Conservation (phyloP, 2,888 invertebrate genomes). For the Pristionchus entomophagus region DNA sequence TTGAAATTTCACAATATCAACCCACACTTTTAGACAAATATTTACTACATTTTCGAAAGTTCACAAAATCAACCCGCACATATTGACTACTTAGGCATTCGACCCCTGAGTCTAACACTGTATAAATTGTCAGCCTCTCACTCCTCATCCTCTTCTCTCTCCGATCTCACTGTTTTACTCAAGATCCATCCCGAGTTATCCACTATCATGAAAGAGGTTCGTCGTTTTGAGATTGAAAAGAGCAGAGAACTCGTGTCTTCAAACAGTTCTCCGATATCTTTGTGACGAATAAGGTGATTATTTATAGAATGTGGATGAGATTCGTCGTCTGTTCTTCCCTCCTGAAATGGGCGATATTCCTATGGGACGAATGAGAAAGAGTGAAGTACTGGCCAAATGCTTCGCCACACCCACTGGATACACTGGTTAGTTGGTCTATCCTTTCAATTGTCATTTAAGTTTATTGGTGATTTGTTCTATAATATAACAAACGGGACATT, state of each 20-base stretch:
- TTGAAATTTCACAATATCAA: no score
- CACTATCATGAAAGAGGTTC: not conserved
- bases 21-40: no score
- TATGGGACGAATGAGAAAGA: not conserved
- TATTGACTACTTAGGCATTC: no score
- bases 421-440: not conserved
- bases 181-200: constrained; percentile 12
- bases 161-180: constrained; percentile 12
- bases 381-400: constrained; percentile 23
- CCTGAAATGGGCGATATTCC: not conserved
- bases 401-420: constrained; percentile 45
- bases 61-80: no score
- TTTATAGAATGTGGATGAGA: constrained; percentile 15
- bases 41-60: no score
- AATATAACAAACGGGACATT: not conserved
- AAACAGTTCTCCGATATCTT: no score
- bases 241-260: no score
- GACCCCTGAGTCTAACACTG: no score
- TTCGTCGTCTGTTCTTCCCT: not conserved
- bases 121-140: not conserved
- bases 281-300: not conserved
- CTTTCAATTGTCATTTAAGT: not conserved
- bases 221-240: no score
- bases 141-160: not conserved
- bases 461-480: not conserved